phyloP scores from a whole-genome alignment of 2,113 vertebrate species.

The Nothobranchius furzeri region DNA sequence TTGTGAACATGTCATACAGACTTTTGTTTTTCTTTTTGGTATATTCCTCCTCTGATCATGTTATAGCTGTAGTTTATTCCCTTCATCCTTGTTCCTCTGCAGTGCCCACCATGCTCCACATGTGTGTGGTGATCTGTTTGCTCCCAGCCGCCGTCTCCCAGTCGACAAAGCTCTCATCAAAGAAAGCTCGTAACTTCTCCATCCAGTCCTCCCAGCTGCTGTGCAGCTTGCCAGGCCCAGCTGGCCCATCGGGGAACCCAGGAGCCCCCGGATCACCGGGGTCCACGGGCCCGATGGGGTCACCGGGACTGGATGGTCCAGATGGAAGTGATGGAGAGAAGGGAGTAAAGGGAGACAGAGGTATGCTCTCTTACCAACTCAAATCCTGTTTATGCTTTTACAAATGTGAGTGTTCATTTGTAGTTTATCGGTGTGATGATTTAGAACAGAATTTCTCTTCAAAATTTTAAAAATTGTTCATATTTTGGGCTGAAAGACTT shows the following conservation, averaged over 20 bases:
- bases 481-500: too few relatives aligned
- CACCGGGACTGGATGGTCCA: slow-evolving; percentile 88
- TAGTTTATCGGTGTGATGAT: too few relatives aligned
- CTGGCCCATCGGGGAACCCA: slow-evolving; percentile 83
- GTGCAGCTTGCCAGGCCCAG: slow-evolving; percentile 90
- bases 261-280: slow-evolving; percentile 84
- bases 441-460: too few relatives aligned
- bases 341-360: slow-evolving; percentile 84
- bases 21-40: not conserved
- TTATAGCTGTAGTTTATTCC: not conserved
- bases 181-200: slow-evolving; percentile 74
- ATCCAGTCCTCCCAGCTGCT: slow-evolving; percentile 84
- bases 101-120: slow-evolving; percentile 83
- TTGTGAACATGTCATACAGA: not conserved
- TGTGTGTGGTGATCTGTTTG: slow-evolving; percentile 80
- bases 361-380: slow-evolving; percentile 63
- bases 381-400: not conserved
- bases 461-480: too few relatives aligned
- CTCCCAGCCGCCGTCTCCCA: slow-evolving; percentile 80
- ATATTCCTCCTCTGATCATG: not conserved
- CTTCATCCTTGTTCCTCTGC: slow-evolving; percentile 23
- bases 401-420: too few relatives aligned
- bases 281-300: slow-evolving; percentile 86
- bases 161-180: slow-evolving; percentile 71
- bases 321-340: slow-evolving; percentile 89